Percentiles rank a stretch among this genome's conserved stretches.
Conservation (phyloP, 2,113 vertebrate species). For the Heptranchias perlo region DNA sequence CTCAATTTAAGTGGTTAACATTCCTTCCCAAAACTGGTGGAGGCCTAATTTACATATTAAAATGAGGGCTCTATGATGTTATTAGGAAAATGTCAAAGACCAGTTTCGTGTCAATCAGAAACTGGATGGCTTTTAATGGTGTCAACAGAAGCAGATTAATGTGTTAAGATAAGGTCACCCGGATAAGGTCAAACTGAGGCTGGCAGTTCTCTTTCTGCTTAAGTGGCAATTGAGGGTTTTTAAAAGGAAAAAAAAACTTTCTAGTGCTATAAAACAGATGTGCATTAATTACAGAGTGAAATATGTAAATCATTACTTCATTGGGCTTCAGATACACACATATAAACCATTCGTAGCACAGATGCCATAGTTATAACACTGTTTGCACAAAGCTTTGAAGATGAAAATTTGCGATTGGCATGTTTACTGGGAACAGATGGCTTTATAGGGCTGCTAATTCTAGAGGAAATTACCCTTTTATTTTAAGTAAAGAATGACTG, state of each 20-base stretch:
- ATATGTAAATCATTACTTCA: slow-evolving; percentile 28
- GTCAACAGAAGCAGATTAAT: not conserved
- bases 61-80: not conserved
- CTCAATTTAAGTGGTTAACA: not conserved
- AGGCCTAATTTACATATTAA: not conserved
- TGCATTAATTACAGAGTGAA: slow-evolving; percentile 11
- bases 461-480: slow-evolving; percentile 31
- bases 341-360: slow-evolving; percentile 12
- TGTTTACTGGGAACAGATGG: slow-evolving; percentile 31
- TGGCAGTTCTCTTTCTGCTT: not conserved
- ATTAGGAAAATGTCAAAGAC: not conserved
- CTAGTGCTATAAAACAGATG: not conserved
- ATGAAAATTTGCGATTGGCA: slow-evolving; percentile 33
- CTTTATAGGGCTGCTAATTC: not conserved
- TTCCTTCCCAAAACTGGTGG: too few species aligned
- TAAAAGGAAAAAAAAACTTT: not conserved
- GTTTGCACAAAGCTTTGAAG: slow-evolving; percentile 19
- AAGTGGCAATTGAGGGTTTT: not conserved
- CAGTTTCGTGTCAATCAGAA: not conserved
- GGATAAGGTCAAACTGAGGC: not conserved
- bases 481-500: not conserved
- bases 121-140: not conserved
- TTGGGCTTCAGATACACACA: too few species aligned
- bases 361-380: slow-evolving; percentile 11
- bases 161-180: not conserved